Evolutionary conservation across 53 echinoderm and acorn worm species (phyloP).

Genomic region (Actinopyga echinites): DNA sequence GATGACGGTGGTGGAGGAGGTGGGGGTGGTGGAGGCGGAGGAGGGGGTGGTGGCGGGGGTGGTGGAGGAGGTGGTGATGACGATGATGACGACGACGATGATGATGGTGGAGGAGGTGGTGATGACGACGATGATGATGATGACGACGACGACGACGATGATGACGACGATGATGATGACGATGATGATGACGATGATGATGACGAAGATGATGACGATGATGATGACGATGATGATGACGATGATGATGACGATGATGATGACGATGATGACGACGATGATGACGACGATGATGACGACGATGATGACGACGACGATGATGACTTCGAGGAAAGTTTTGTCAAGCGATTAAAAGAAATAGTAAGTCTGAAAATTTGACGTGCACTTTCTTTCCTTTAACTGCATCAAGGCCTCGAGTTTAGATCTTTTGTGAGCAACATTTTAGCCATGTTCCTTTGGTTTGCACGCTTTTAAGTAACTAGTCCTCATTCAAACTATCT

Average conservation of each 20-base stretch:
- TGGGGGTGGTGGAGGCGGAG: not conserved
- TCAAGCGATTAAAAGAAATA: slow-evolving; percentile 13
- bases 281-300: slow-evolving; percentile 73
- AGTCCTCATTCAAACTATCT: too few relatives aligned
- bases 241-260: slow-evolving; percentile 72
- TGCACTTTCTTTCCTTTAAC: too few relatives aligned
- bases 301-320: slow-evolving; percentile 66
- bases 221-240: slow-evolving; percentile 61
- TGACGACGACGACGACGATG: not conserved
- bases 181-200: slow-evolving; percentile 40
- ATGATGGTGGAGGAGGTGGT: not conserved
- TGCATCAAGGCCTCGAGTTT: too few relatives aligned
- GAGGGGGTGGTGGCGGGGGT: not conserved
- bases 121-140: not conserved
- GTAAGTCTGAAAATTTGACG: not conserved
- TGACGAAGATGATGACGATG: slow-evolving; percentile 68
- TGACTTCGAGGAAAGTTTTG: slow-evolving; percentile 33
- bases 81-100: not conserved
- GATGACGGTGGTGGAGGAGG: not conserved
- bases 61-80: not conserved
- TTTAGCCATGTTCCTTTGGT: too few relatives aligned
- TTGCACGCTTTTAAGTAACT: too few relatives aligned
- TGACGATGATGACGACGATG: slow-evolving; percentile 83
- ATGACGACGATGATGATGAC: slow-evolving; percentile 10
- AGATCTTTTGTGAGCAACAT: too few relatives aligned